These are phyloP conservation scores for Plebejus anna DNA, from an alignment of 2,888 invertebrate species.

Conservation along the genomic window DNA sequence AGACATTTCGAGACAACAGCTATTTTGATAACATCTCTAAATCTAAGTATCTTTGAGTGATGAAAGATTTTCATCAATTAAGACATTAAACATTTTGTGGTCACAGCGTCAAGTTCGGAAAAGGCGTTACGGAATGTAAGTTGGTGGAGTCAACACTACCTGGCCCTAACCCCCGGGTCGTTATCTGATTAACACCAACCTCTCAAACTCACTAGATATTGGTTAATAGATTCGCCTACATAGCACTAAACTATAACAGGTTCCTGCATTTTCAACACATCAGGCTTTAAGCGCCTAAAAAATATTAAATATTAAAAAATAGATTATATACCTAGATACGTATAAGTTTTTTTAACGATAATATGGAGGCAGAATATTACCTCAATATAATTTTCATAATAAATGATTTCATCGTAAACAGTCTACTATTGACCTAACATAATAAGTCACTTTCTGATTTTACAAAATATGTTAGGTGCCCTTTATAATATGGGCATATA, in stretches of 20 bases:
- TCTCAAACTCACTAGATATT: slow-evolving; percentile 10
- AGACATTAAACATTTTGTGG: slow-evolving; percentile 22
- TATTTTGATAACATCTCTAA: no score
- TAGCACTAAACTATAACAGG: neutral
- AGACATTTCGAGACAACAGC: no score
- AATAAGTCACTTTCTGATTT: no score
- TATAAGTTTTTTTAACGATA: no score
- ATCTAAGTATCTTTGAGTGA: no score
- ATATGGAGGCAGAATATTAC: no score
- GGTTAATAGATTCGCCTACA: slow-evolving; percentile 3
- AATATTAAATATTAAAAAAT: neutral
- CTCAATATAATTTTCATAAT: no score
- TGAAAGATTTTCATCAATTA: neutral
- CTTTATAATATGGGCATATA: no score
- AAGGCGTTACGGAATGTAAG: slow-evolving; percentile 48
- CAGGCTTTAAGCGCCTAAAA: neutral
- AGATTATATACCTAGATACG: no score
- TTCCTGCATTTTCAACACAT: neutral
- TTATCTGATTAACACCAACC: slow-evolving; percentile 64
- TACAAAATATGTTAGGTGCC: no score
- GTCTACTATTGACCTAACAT: no score
- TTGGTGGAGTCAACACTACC: slow-evolving; percentile 44
- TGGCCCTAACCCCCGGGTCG: slow-evolving; percentile 38
- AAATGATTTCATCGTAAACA: no score
- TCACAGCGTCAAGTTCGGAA: slow-evolving; percentile 44